Conservation (phyloP, 1,140 invertebrate genomes). For the Solenopsis fugax region DNA sequence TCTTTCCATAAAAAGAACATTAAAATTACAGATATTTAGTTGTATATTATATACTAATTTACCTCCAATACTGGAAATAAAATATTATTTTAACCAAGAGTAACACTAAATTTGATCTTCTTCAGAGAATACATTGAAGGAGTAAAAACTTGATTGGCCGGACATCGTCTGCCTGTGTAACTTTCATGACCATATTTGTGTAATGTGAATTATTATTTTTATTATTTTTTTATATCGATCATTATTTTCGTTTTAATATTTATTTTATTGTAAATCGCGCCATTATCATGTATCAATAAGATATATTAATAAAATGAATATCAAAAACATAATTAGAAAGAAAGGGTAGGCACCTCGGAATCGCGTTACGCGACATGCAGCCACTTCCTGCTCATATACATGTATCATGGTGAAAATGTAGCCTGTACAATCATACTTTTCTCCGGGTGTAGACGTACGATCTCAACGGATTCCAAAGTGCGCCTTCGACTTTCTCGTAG, state of each 20-base stretch:
- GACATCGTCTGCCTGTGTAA: neutral
- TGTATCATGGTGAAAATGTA: conserved; percentile 38
- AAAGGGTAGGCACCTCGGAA: neutral
- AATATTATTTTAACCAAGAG: neutral
- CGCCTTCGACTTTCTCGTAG: conserved; percentile 80
- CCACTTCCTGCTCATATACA: conserved; percentile 31
- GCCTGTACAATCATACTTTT: conserved; percentile 34
- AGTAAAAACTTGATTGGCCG: neutral
- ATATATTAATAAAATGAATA: neutral
- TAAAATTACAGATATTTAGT: neutral
- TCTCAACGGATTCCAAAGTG: conserved; percentile 61
- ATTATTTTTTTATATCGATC: neutral
- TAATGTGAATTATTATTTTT: neutral
- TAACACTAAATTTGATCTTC: too few species aligned
- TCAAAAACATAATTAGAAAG: neutral
- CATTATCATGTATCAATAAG: neutral
- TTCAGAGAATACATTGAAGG: too few species aligned
- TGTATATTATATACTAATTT: neutral
- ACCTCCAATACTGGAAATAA: neutral
- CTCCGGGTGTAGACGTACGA: conserved; percentile 36
- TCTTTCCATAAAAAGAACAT: neutral
- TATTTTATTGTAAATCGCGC: neutral
- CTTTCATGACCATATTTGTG: neutral
- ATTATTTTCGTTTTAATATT: conserved; percentile 10
- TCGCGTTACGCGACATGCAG: neutral